phyloP scores from a whole-genome alignment of 2,888 invertebrate genomes.

The Netelia virgata region DNA sequence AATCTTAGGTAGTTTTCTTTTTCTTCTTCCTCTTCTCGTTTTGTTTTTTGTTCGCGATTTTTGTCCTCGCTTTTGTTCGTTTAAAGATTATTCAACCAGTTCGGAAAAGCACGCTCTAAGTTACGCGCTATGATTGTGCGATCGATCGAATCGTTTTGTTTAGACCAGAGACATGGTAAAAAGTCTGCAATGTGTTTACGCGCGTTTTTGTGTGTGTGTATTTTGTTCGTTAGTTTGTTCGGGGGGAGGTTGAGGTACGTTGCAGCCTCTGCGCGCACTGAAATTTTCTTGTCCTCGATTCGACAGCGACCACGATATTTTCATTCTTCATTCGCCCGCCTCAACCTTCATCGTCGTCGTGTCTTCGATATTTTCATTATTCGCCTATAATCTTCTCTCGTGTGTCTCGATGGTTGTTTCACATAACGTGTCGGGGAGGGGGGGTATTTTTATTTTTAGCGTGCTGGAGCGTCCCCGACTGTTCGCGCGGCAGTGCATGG shows the following conservation, averaged over 20 bases:
- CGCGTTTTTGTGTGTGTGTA: too few relatives aligned
- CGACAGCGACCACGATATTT: constrained; percentile 22
- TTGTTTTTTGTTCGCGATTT: constrained; percentile 38
- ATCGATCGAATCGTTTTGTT: constrained; percentile 70
- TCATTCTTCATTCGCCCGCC: constrained; percentile 11
- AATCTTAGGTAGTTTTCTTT: constrained; percentile 9
- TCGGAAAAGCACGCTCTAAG: constrained; percentile 3
- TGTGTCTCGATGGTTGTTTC: constrained; percentile 40
- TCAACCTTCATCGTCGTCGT: background rate
- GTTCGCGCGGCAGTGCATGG: constrained; percentile 81
- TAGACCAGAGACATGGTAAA: constrained; percentile 27
- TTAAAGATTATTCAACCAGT: constrained; percentile 24
- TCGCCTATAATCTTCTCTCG: constrained; percentile 3
- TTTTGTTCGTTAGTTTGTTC: background rate
- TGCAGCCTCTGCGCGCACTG: constrained; percentile 27
- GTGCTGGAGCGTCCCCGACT: constrained; percentile 63
- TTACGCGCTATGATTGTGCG: constrained; percentile 40
- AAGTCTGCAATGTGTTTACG: background rate
- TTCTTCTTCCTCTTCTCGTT: background rate
- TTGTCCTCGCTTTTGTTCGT: constrained; percentile 13
- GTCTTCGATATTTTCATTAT: background rate
- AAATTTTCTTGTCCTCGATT: constrained; percentile 20
- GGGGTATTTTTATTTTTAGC: constrained; percentile 28
- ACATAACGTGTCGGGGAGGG: constrained; percentile 23
- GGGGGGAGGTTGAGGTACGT: background rate